Evolutionary conservation across 2,113 vertebrate genomes (phyloP).

Genomic region (Symphodus melops): DNA sequence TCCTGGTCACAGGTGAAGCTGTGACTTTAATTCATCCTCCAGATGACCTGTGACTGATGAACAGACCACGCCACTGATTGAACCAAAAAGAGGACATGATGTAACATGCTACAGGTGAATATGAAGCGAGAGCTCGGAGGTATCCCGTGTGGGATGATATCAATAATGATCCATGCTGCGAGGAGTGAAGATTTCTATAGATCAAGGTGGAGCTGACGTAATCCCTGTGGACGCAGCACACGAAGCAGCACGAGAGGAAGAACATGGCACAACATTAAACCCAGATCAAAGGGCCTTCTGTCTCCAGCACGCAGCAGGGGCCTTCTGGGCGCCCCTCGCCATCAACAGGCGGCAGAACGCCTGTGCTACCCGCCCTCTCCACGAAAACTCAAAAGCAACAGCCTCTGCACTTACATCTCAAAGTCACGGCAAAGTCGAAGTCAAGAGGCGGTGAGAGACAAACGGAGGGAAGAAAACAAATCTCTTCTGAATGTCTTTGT

Average conservation of each 20-base stretch:
- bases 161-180: conserved; percentile 56
- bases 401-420: conserved; percentile 54
- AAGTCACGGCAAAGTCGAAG: conserved; percentile 81
- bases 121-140: conserved; percentile 34
- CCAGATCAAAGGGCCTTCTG: conserved; percentile 77
- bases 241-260: conserved; percentile 57
- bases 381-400: conserved; percentile 62
- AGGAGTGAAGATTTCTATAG: conserved; percentile 58
- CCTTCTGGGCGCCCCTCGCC: conserved; percentile 55
- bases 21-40: background rate
- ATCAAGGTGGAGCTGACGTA: conserved; percentile 70
- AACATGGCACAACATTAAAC: conserved; percentile 75
- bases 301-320: conserved; percentile 61
- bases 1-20: background rate
- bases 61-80: background rate
- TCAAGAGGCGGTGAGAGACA: conserved; percentile 57
- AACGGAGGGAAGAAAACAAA: conserved; percentile 63
- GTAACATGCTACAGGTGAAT: conserved; percentile 14
- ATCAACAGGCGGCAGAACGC: conserved; percentile 57
- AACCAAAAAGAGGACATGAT: conserved; percentile 4
- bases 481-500: conserved; percentile 76
- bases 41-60: background rate
- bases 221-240: conserved; percentile 67
- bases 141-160: conserved; percentile 20
- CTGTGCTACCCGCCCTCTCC: conserved; percentile 34